A percentile compares a stretch with the other conserved stretches of the same genome.
These are phyloP conservation scores for Turnix velox DNA, from an alignment of 2,113 vertebrate species.

Conservation along the genomic window DNA sequence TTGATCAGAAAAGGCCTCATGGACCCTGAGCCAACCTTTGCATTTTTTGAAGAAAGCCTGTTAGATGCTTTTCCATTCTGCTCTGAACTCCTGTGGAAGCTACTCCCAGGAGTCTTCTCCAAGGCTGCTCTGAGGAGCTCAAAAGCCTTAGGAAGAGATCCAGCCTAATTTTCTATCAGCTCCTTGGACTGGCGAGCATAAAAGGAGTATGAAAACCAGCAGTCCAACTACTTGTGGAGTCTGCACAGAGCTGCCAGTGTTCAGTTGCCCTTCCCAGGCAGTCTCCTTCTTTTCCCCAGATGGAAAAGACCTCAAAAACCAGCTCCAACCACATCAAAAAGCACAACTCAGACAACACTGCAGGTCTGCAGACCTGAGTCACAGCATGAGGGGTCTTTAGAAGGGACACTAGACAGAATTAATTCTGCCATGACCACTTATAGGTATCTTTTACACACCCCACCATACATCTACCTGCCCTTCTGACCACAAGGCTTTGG, in stretches of 20 bases:
- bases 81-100: background rate
- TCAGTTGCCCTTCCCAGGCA: background rate
- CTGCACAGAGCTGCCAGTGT: background rate
- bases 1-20: background rate
- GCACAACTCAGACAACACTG: background rate
- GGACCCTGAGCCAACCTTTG: background rate
- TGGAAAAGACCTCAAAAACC: background rate
- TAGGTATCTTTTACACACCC: fast-evolving
- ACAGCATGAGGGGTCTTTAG: background rate
- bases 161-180: background rate
- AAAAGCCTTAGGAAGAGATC: background rate
- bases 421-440: background rate
- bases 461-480: background rate
- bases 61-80: background rate
- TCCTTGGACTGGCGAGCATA: background rate
- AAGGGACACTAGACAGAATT: background rate
- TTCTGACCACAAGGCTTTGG: background rate
- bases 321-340: background rate
- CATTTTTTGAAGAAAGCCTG: background rate
- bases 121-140: background rate
- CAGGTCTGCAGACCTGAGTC: background rate
- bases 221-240: background rate
- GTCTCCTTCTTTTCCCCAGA: background rate
- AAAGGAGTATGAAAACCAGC: background rate
- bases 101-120: background rate